These are phyloP conservation scores for Scleropages formosus DNA, from an alignment of 2,797 vertebrate species.

Conservation along the genomic window DNA sequence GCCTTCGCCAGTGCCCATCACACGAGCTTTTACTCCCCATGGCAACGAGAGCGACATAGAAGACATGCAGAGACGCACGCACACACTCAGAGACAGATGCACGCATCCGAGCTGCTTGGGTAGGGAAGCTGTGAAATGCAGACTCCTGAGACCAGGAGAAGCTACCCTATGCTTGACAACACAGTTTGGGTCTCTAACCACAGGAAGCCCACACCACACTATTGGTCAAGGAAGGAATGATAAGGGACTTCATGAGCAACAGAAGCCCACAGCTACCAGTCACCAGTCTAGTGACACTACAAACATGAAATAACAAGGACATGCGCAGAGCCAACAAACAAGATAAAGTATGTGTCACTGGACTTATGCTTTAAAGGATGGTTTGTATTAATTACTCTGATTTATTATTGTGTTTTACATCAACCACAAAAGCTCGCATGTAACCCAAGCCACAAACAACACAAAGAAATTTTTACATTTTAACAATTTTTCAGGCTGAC, in stretches of 20 bases:
- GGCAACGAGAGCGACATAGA: slow-evolving; percentile 66
- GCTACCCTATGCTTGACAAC: slow-evolving; percentile 41
- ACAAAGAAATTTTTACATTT: not conserved
- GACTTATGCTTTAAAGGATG: too few species aligned
- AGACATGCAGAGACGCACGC: slow-evolving; percentile 8
- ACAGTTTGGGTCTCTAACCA: slow-evolving; percentile 50
- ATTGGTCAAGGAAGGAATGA: slow-evolving; percentile 32
- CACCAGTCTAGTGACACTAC: slow-evolving; percentile 34
- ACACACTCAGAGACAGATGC: slow-evolving; percentile 25
- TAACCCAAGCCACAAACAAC: too few species aligned
- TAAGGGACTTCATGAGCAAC: not conserved
- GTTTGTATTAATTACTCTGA: too few species aligned
- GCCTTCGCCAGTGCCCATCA: slow-evolving; percentile 49
- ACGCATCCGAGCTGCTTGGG: slow-evolving; percentile 36
- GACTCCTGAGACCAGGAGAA: slow-evolving; percentile 23
- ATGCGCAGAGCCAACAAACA: slow-evolving; percentile 11
- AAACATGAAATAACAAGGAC: slow-evolving; percentile 8
- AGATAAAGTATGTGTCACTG: too few species aligned
- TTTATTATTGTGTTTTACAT: too few species aligned
- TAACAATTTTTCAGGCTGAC: not conserved
- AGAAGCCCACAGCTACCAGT: slow-evolving; percentile 28
- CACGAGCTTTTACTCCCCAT: slow-evolving; percentile 69
- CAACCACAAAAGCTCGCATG: too few species aligned
- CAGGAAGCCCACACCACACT: slow-evolving; percentile 38
- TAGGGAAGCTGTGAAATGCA: slow-evolving; percentile 47